Evolutionary conservation across 2,113 vertebrate species (phyloP), one percentile per base, ranked within the genome.

Genomic region (Aplodontia rufa): DNA sequence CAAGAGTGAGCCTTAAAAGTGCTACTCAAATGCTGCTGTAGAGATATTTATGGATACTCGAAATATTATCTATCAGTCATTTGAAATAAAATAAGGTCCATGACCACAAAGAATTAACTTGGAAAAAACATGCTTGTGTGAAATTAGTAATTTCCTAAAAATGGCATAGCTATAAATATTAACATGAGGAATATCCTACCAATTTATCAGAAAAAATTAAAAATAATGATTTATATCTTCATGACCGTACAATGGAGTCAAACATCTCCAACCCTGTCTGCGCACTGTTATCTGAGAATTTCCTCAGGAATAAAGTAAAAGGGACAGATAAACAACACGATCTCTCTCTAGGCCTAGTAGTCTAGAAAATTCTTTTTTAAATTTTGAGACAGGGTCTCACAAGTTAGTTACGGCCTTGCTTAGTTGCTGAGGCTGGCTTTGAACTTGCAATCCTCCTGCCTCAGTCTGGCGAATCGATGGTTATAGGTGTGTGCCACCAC

Each of bases 301-400:
- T 76, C 26, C 96, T 87, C n/a, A 55, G 37, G 37, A 69, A 60
- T 32, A 60, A 92, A 92, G 51, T 32, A 68, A 62, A 74, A 45
- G 35, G 60, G 22, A 47, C 40, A 84, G 72, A 13, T 30, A 62
- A n/a, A n/a, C n/a, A n/a, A 58, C 16, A 35, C 20, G 26, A 60
- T n/a, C 40, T 87, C 90, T 49, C 69, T 68, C 32, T 13, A 81
- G n/a, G 22, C 45, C 28, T 82, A 85, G 83, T 17, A 95, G 12
- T 79, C 80, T 87, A 90, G 26, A 13, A 91, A 66, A 86, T 86
- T 90, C 20, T 87, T 76, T 45, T n/a, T n/a, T n/a, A n/a, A n/a
- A n/a, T n/a, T n/a, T n/a, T n/a, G n/a, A n/a, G n/a, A n/a, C n/a
- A n/a, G n/a, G n/a, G n/a, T n/a, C n/a, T n/a, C n/a, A n/a, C n/a